Percentiles rank a stretch among this genome's conserved stretches.
Conservation (phyloP, 2,113 vertebrate species). For the Hypocryptadius cinnamomeus region DNA sequence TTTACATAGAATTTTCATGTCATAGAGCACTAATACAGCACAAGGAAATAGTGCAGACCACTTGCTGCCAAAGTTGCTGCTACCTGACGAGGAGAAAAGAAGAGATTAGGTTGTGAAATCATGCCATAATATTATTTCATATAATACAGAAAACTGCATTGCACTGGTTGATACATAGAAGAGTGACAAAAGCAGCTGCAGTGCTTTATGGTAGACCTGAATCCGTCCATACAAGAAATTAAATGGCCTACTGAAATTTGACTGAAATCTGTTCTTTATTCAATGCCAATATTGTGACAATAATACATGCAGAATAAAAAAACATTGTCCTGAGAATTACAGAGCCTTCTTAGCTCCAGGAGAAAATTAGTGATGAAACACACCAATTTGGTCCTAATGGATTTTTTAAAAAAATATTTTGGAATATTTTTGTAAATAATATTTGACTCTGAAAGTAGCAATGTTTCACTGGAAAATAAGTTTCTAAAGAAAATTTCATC, state of each 20-base stretch:
- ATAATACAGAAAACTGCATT: background rate
- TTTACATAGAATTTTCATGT: background rate
- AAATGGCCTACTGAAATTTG: background rate
- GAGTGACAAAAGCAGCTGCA: background rate
- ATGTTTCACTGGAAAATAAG: background rate
- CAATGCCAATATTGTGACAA: background rate
- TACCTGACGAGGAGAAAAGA: background rate
- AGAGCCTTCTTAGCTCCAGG: background rate
- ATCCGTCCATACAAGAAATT: background rate
- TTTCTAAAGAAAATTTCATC: background rate
- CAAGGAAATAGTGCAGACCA: background rate
- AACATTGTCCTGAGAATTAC: background rate
- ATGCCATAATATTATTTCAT: background rate
- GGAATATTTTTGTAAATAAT: background rate
- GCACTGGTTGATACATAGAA: background rate
- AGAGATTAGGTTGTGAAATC: background rate
- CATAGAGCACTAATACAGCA: background rate
- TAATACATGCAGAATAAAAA: background rate
- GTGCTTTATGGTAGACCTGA: background rate
- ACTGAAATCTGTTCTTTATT: background rate
- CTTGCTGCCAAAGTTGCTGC: background rate
- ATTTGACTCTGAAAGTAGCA: background rate
- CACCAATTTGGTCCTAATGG: background rate
- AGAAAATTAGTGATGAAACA: background rate
- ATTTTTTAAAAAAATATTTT: background rate